Evolutionary conservation across 1,140 invertebrate species (phyloP).

Genomic region (Hylaeus anthracinus): DNA sequence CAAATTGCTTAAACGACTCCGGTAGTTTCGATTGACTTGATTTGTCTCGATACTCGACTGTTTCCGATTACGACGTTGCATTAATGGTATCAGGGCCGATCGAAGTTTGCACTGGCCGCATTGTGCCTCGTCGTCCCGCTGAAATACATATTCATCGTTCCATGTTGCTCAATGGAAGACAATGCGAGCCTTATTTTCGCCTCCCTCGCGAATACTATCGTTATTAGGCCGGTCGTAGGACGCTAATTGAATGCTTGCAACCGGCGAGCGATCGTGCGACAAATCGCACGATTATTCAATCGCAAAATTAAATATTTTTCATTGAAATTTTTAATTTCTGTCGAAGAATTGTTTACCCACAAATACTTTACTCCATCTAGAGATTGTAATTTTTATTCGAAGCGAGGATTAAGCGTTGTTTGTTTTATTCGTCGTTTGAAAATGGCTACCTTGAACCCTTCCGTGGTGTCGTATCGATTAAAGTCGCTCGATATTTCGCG

Average conservation of each 20-base stretch:
- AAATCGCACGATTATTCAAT: neutral
- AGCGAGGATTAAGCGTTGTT: too few relatives aligned
- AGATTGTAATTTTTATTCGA: too few relatives aligned
- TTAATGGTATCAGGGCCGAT: slow-evolving; percentile 38
- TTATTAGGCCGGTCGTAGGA: neutral
- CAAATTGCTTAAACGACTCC: slow-evolving; percentile 22
- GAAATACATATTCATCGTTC: slow-evolving; percentile 31
- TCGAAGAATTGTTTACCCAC: too few relatives aligned
- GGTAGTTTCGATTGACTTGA: slow-evolving; percentile 28
- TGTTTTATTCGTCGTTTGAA: too few relatives aligned
- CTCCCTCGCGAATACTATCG: neutral
- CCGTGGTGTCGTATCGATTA: neutral
- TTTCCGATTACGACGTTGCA: slow-evolving; percentile 18
- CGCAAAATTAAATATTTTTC: too few relatives aligned
- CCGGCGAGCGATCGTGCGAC: too few relatives aligned
- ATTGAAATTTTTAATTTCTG: too few relatives aligned
- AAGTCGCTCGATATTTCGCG: neutral
- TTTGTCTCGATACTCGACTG: slow-evolving; percentile 24
- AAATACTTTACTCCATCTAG: too few relatives aligned
- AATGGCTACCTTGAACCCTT: slow-evolving; percentile 28
- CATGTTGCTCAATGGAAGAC: neutral
- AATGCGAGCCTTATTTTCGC: neutral
- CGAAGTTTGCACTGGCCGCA: slow-evolving; percentile 18
- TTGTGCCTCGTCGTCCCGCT: neutral
- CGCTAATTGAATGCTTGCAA: slow-evolving; percentile 35